These are phyloP conservation scores for Amphipyra berbera DNA, from an alignment of 2,888 invertebrate species.

Conservation along the genomic window DNA sequence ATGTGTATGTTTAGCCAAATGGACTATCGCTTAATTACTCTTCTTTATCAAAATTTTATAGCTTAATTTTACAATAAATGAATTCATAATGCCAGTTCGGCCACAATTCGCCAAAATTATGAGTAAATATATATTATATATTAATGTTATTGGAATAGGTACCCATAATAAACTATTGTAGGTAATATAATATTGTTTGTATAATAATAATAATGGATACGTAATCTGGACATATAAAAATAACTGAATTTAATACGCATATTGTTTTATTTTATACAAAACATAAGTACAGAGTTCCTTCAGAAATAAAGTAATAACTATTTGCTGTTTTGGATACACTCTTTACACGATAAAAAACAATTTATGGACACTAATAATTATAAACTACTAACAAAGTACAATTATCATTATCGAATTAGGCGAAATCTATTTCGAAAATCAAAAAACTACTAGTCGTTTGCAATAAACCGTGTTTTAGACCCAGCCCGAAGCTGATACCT, in stretches of 20 bases:
- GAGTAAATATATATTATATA: slow-evolving; percentile 56
- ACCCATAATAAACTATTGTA: slow-evolving; percentile 58
- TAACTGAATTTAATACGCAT: slow-evolving; percentile 43
- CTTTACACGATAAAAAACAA: neutral
- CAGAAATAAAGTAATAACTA: neutral
- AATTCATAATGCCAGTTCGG: slow-evolving; percentile 12
- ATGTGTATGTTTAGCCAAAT: neutral
- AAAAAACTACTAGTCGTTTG: too few relatives aligned
- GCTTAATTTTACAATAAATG: neutral
- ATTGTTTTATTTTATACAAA: slow-evolving; percentile 37
- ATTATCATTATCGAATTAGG: too few relatives aligned
- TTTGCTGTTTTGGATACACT: neutral
- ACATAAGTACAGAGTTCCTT: slow-evolving; percentile 29
- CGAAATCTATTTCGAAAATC: too few relatives aligned
- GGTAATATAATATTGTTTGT: slow-evolving; percentile 61
- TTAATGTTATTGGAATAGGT: slow-evolving; percentile 43
- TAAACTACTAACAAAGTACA: too few relatives aligned
- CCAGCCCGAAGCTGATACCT: too few relatives aligned
- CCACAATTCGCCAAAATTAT: slow-evolving; percentile 35
- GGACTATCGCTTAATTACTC: neutral
- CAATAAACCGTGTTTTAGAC: too few relatives aligned
- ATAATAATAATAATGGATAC: slow-evolving; percentile 57
- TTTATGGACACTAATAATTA: neutral
- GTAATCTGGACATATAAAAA: slow-evolving; percentile 58
- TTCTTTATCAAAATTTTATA: neutral